Evolutionary conservation across 2,797 vertebrate genomes (phyloP).

Genomic region (Hypotaenidia okinawae): DNA sequence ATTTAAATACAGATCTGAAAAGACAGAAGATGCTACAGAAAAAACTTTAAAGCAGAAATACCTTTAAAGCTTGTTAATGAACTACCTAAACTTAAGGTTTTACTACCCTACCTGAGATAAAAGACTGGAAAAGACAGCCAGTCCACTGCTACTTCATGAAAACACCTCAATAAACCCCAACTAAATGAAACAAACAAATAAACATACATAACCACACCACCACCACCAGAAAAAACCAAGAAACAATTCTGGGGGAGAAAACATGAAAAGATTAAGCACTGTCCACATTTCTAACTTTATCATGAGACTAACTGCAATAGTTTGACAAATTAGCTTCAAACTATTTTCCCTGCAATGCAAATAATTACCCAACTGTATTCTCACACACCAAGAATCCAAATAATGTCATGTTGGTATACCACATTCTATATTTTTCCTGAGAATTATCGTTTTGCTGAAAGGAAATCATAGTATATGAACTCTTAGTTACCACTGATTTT

Average conservation of each 20-base stretch:
- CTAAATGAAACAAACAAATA: no score
- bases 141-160: background rate
- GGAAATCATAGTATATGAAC: background rate
- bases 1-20: background rate
- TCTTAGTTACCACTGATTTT: background rate
- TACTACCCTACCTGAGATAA: background rate
- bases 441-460: background rate
- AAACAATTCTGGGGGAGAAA: background rate
- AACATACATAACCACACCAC: no score
- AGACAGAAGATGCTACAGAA: background rate
- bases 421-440: background rate
- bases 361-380: background rate
- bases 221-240: background rate
- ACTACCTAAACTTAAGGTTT: background rate
- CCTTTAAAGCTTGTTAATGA: background rate
- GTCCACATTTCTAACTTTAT: background rate
- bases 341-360: background rate
- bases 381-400: background rate
- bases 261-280: background rate
- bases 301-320: background rate
- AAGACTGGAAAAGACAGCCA: background rate
- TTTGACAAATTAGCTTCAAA: background rate
- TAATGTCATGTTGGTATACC: background rate
- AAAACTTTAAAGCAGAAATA: background rate
- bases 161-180: background rate